Base-by-base conservation (phyloP, 64 coral and sea anemone species). In the Montipora capricornis region DNA sequence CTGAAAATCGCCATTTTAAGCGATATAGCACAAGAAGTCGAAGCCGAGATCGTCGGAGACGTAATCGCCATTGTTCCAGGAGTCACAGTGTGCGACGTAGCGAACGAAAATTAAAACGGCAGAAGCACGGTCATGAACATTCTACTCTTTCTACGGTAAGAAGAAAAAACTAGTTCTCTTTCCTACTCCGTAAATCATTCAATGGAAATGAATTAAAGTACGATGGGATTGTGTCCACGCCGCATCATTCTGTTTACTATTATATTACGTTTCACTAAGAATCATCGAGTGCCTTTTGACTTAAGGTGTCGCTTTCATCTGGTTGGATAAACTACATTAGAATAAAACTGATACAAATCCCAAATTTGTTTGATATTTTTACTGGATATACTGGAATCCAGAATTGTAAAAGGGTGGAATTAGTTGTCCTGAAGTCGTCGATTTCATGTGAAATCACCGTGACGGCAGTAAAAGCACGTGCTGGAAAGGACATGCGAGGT, bases 1-100 rank as follows among this genome's bases (percentile, higher is more conserved):
- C 80, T 15, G 93, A 95, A 19, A 90, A 13, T 73, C 87, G 93
- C 16, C 88, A 89, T 85, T 80, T 78, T 4, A 90, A 83, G 68
- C 59, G 83, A 46, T 74, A 87, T 20, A 96, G 87, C 10, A 71
- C 95, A 11, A 58, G 57, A 49, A 82, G 78, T 73, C 62, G 61
- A 49, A 61, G 77, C 26, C 78, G 66, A 24, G 68, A 73, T 17
- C 64, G 76, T 6, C 44, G 82, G 62, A 86, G 82, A 20, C 82
- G 80, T 45, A 80, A 69, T 71, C 83, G 92, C 19, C 85, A 80
- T 60, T 81, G 37, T 51, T 52, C 83, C 57, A 47, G 90, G 83
- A 93, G 73, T 79, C 91, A 82, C 19, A 93, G 92, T 88, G 68
- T 64, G 3, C 67, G 90, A 86, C 74, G 79, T 13, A 87, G 76